Evolutionary conservation across 2,113 vertebrate species (phyloP).

Genomic region (Rhagologus leucostigma): DNA sequence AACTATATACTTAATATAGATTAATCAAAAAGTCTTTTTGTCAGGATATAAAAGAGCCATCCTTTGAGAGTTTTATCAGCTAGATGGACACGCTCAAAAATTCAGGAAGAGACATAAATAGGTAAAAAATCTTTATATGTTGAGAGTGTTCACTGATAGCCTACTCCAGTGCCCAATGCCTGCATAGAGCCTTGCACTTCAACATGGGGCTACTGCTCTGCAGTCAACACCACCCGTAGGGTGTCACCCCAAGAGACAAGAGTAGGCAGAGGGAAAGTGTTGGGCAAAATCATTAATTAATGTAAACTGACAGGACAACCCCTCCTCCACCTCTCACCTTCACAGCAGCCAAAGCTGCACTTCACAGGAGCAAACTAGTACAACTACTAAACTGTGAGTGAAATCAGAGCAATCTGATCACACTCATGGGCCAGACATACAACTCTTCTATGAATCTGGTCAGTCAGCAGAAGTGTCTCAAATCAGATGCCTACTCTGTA

Average conservation of each 20-base stretch:
- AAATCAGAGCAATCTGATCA: neutral
- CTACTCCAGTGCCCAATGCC: neutral
- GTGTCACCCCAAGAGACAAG: neutral
- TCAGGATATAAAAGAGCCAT: neutral
- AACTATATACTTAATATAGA: neutral
- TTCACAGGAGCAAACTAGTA: neutral
- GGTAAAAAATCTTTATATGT: neutral
- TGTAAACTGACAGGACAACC: neutral
- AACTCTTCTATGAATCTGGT: neutral
- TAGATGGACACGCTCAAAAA: neutral
- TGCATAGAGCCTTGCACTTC: neutral
- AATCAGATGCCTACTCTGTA: neutral
- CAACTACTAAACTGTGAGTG: neutral
- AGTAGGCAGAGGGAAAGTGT: neutral
- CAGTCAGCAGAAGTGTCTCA: neutral
- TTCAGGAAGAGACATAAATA: neutral
- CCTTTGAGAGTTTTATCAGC: neutral
- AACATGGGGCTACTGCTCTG: neutral
- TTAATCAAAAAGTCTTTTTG: neutral
- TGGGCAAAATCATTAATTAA: neutral
- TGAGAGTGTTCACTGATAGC: neutral
- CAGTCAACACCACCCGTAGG: neutral
- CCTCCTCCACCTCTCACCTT: neutral
- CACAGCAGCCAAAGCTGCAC: neutral
- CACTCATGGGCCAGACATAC: neutral